phyloP scores from a whole-genome alignment of 2,888 invertebrate species.

The Microctonus aethiopoides region DNA sequence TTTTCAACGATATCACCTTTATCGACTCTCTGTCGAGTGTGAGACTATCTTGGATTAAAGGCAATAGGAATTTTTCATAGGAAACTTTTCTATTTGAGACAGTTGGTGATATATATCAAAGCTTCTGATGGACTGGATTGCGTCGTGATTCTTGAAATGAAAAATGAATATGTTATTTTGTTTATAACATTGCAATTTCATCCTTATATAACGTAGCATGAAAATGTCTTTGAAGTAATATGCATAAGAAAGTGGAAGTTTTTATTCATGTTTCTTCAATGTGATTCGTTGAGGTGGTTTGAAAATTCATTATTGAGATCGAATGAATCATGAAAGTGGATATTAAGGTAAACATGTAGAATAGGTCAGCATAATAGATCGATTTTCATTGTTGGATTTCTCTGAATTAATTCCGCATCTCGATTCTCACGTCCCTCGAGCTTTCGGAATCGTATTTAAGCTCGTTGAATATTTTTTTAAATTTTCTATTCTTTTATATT shows the following conservation, averaged over 20 bases:
- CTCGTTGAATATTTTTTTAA: background rate
- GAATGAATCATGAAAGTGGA: background rate
- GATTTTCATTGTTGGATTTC: background rate
- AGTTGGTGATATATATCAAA: background rate
- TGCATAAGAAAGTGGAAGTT: too few relatives aligned
- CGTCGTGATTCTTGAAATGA: too few relatives aligned
- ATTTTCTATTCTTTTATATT: background rate
- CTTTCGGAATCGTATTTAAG: conserved; percentile 23
- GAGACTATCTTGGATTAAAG: conserved; percentile 35
- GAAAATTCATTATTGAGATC: background rate
- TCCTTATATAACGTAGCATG: too few relatives aligned
- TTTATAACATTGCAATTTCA: too few relatives aligned
- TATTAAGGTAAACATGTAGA: background rate
- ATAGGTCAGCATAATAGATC: conserved; percentile 1
- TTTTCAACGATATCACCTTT: background rate
- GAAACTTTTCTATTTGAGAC: background rate
- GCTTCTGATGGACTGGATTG: background rate
- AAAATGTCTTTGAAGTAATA: too few relatives aligned
- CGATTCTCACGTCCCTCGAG: background rate
- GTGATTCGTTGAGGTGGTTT: background rate
- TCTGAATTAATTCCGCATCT: conserved; percentile 21
- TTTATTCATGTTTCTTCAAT: background rate
- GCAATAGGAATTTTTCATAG: conserved; percentile 43
- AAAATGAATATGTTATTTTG: too few relatives aligned
- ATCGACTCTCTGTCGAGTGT: background rate